Evolutionary conservation across 2,113 vertebrate genomes (phyloP).

Genomic region (Gymnogyps californianus): DNA sequence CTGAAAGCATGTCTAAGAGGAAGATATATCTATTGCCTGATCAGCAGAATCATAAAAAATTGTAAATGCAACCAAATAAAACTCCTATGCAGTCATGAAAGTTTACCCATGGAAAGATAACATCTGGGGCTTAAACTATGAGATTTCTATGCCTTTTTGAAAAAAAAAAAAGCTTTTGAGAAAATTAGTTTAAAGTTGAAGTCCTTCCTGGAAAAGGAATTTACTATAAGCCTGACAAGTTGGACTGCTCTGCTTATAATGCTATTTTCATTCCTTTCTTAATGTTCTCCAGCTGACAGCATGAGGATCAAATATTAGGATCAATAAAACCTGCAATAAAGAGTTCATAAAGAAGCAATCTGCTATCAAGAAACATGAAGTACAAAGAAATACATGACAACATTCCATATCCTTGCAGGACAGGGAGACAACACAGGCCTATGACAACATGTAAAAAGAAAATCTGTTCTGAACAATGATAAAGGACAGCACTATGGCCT

Average conservation of each 20-base stretch:
- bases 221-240: not conserved
- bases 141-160: not conserved
- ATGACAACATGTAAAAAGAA: not conserved
- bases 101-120: not conserved
- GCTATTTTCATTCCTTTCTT: constrained; percentile 3
- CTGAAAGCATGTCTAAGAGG: not conserved
- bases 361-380: not conserved
- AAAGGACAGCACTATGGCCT: not conserved
- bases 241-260: not conserved
- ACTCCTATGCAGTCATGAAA: not conserved
- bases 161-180: not conserved
- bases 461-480: not conserved
- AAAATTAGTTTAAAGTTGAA: not conserved
- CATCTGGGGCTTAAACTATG: not conserved
- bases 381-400: not conserved
- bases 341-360: not conserved
- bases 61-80: not conserved
- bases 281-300: not conserved
- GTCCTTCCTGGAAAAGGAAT: not conserved
- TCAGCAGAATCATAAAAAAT: not conserved
- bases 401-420: not conserved
- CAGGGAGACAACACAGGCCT: not conserved
- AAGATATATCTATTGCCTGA: not conserved
- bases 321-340: constrained; percentile 12
- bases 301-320: not conserved